Evolutionary conservation across 1,140 invertebrate species (phyloP), one percentile per base, ranked within the genome.

Genomic region (Lamellibrachia luymesi): DNA sequence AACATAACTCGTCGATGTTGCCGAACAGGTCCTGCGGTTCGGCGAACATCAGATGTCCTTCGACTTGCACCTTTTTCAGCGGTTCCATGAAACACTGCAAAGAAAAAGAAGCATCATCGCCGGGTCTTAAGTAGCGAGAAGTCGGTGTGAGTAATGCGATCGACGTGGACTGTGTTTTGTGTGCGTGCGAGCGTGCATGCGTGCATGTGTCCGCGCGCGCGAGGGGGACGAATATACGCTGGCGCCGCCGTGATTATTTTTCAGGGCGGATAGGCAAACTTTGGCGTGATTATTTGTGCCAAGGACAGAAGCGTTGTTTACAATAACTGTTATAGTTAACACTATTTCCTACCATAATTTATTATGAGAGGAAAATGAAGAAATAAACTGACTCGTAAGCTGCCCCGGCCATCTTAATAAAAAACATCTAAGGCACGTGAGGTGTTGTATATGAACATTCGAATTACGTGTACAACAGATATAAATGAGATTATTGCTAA

Each of bases 31-130:
- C 96, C 94, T 97, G 97, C 0, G 97, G 97, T 94, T 98, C 97
- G 10, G 97, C 97, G 95, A 97, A 97, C 97, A 98, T 97, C 0
- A 97, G 96, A 95, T 97, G 97, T 10, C 97, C 97, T 95, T 98
- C 97, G 2, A 98, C 97, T 95, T 98, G 97, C 51, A 97, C 97
- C 94, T 97, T 97, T 95, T 98, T 98, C 93, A 98, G 95, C 0
- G 97, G 97, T 94, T 98, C 97, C 97, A 98, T 97, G 95, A 97
- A 98, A 56, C 97, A 97, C 97, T 97, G 94, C 91, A 96, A 96
- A 93, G 92, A 92, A 91, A 93, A 22, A 10, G 52, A 92, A 22
- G 17, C 38, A 56, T 10, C 10, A 13, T 10, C 27, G 50, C 8
- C 38, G 50, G 50, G 22, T 91, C 6, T 50, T 38, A 91, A 8